Conservation (phyloP, 2,888 invertebrate species). For the Tipula helvola region DNA sequence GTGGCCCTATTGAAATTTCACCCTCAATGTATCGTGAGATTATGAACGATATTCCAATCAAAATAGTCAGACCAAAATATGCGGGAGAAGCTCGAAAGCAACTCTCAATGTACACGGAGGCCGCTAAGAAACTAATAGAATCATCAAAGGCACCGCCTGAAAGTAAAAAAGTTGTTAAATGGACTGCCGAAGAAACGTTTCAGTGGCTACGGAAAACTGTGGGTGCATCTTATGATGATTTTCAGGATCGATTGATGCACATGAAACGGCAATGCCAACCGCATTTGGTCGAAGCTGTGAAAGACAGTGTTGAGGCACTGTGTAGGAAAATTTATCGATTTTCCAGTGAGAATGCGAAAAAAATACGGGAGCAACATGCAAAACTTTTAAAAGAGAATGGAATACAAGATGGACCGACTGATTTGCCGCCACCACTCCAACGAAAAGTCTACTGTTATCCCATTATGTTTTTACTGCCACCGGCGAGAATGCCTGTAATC, state of each 20-base stretch:
- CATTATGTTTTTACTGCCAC: conserved; percentile 76
- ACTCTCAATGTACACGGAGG: conserved; percentile 85
- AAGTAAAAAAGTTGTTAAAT: conserved; percentile 92
- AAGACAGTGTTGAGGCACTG: conserved; percentile 87
- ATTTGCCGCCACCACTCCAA: conserved; percentile 54
- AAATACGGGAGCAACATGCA: conserved; percentile 78
- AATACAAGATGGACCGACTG: conserved; percentile 53
- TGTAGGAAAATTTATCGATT: conserved; percentile 88
- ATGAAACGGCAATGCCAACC: conserved; percentile 92
- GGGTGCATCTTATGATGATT: conserved; percentile 89
- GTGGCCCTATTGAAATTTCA: conserved; percentile 76
- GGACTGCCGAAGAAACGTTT: conserved; percentile 97
- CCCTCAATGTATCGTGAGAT: conserved; percentile 93
- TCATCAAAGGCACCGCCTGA: conserved; percentile 84
- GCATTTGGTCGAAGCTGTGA: conserved; percentile 87
- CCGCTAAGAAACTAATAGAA: conserved; percentile 94
- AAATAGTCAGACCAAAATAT: conserved; percentile 88
- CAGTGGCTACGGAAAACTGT: conserved; percentile 88
- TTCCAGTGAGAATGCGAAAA: conserved; percentile 83
- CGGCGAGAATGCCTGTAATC: conserved; percentile 72
- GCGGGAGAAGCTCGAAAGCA: conserved; percentile 93
- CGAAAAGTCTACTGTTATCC: conserved; percentile 95
- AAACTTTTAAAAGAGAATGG: conserved; percentile 78
- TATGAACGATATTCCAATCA: conserved; percentile 96
- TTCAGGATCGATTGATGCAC: conserved; percentile 76